Percentiles rank a stretch among this genome's conserved stretches.
phyloP scores from a whole-genome alignment of 2,797 vertebrate species.

The Catostomus latipinnis region DNA sequence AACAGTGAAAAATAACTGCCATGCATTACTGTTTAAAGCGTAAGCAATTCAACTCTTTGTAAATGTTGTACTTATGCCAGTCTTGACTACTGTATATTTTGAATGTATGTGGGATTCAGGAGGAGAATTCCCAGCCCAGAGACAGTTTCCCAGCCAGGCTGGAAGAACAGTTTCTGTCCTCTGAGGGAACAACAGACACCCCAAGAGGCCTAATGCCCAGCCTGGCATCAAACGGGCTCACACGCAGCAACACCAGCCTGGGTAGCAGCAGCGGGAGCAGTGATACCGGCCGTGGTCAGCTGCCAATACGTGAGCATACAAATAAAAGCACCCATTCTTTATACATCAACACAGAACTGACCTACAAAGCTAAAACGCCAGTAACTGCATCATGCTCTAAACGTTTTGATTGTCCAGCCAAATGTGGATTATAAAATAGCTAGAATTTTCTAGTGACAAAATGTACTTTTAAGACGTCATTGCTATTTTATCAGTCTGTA shows the following conservation, averaged over 20 bases:
- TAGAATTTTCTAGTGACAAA: too few relatives aligned
- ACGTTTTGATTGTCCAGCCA: neutral
- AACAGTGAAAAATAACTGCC: too few relatives aligned
- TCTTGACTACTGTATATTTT: too few relatives aligned
- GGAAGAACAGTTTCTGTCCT: slow-evolving; percentile 82
- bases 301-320: slow-evolving; percentile 75
- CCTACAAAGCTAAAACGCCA: too few relatives aligned
- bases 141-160: slow-evolving; percentile 86
- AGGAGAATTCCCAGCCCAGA: slow-evolving; percentile 77
- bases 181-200: slow-evolving; percentile 72
- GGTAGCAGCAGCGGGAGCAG: slow-evolving; percentile 93
- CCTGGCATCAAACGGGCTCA: slow-evolving; percentile 85
- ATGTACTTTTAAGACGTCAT: neutral
- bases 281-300: slow-evolving; percentile 82
- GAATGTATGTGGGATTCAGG: slow-evolving; percentile 71
- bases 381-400: too few relatives aligned
- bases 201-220: slow-evolving; percentile 72
- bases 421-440: neutral
- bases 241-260: slow-evolving; percentile 91
- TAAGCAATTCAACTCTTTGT: too few relatives aligned
- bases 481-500: neutral
- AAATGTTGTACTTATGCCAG: too few relatives aligned
- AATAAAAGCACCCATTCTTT: too few relatives aligned
- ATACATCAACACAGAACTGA: neutral
- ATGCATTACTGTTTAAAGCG: too few relatives aligned